Evolutionary conservation across 1,140 invertebrate genomes (phyloP).

Genomic region (Drosophila parvula): DNA sequence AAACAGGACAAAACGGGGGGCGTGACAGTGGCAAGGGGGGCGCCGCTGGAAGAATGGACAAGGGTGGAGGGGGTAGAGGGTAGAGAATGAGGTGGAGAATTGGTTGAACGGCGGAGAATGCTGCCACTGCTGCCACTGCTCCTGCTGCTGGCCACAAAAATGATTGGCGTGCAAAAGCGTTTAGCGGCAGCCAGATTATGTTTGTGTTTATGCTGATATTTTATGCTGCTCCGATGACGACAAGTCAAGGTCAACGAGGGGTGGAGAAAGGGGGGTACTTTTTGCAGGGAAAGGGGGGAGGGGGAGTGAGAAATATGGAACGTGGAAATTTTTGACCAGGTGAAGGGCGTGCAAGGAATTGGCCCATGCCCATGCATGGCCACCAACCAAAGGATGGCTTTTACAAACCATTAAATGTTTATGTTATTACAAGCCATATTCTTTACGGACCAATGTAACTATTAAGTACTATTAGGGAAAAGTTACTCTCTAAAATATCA

Average conservation of each 20-base stretch:
- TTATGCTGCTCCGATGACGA: constrained; percentile 16
- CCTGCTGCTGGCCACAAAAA: constrained; percentile 24
- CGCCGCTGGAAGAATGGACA: not conserved
- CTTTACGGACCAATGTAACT: too few species aligned
- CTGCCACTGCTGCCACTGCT: not conserved
- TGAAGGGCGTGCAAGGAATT: not conserved
- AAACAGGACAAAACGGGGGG: constrained; percentile 30
- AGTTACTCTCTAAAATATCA: too few species aligned
- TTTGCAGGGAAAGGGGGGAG: too few species aligned
- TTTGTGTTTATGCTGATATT: constrained; percentile 36
- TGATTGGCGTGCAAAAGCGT: constrained; percentile 53
- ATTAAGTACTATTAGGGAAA: too few species aligned
- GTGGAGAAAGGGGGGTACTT: not conserved
- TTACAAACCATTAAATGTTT: not conserved
- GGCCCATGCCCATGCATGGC: too few species aligned
- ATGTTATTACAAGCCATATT: not conserved
- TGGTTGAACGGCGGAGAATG: constrained; percentile 1
- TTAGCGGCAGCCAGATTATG: constrained; percentile 48
- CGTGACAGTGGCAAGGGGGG: not conserved
- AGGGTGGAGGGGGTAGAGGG: too few species aligned
- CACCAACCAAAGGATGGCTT: not conserved
- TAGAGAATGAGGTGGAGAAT: not conserved
- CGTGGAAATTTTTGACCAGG: not conserved
- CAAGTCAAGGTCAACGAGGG: constrained; percentile 21
- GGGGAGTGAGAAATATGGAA: not conserved